phyloP scores from a whole-genome alignment of 2,113 vertebrate species.

The Actinemys pallida region DNA sequence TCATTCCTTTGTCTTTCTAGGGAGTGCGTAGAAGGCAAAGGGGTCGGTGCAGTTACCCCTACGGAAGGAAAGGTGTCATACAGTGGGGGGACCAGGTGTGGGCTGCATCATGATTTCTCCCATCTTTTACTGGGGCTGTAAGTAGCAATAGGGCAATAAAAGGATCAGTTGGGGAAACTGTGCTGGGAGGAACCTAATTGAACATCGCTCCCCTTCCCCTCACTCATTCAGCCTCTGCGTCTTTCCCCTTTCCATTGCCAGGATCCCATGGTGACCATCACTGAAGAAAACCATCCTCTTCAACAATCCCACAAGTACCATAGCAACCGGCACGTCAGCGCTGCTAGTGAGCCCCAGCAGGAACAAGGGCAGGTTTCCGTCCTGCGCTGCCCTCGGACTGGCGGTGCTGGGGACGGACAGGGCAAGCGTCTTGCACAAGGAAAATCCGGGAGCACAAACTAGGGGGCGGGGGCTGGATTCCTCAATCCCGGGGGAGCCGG shows the following conservation, averaged over 20 bases:
- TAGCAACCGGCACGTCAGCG: slow-evolving; percentile 80
- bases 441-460: not conserved
- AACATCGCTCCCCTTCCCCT: slow-evolving; percentile 21
- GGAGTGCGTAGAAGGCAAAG: not conserved
- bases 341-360: not conserved
- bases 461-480: not conserved
- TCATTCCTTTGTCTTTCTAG: not conserved
- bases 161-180: not conserved
- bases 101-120: not conserved
- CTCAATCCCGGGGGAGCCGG: not conserved
- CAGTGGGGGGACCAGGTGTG: not conserved
- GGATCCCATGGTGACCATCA: slow-evolving; percentile 80
- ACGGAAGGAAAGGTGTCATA: rapidly evolving
- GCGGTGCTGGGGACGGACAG: not conserved
- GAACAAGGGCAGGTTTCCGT: not conserved
- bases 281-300: slow-evolving; percentile 76
- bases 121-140: not conserved
- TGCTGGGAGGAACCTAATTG: slow-evolving; percentile 32
- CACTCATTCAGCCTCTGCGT: not conserved
- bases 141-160: not conserved
- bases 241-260: slow-evolving; percentile 24
- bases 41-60: not conserved
- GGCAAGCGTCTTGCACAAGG: too few species aligned
- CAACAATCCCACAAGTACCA: slow-evolving; percentile 74
- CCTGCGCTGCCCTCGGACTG: not conserved